Conservation (phyloP, 2,888 invertebrate genomes). For the Drosophila conformis region DNA sequence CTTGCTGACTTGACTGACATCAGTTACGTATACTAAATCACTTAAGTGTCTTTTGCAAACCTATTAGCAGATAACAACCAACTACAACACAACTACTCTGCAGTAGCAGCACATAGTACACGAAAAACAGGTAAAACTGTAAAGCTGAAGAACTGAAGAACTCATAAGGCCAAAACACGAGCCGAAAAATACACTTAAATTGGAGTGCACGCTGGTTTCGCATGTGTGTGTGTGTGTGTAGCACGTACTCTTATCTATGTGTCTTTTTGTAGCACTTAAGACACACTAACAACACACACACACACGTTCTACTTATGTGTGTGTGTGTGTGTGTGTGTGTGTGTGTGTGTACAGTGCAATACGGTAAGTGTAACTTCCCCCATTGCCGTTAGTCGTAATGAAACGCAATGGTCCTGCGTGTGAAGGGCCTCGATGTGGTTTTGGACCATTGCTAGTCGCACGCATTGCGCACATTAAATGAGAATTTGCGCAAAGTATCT, state of each 20-base stretch:
- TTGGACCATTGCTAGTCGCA: slow-evolving; percentile 41
- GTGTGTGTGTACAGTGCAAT: slow-evolving; percentile 20
- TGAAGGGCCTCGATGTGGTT: slow-evolving; percentile 59
- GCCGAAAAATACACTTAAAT: slow-evolving; percentile 71
- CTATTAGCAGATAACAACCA: slow-evolving; percentile 6
- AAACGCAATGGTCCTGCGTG: slow-evolving; percentile 76
- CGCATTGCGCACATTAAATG: slow-evolving; percentile 47
- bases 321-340: neutral
- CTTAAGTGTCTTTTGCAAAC: neutral
- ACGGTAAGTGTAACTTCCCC: slow-evolving; percentile 40
- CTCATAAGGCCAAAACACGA: slow-evolving; percentile 41
- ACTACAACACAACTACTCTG: slow-evolving; percentile 1
- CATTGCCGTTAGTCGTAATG: slow-evolving; percentile 73
- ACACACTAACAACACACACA: slow-evolving; percentile 59
- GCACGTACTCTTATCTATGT: slow-evolving; percentile 80
- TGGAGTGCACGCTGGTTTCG: slow-evolving; percentile 65
- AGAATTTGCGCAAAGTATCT: slow-evolving; percentile 58
- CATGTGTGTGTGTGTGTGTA: slow-evolving; percentile 30
- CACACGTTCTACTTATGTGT: neutral
- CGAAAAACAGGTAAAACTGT: neutral
- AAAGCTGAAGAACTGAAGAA: neutral
- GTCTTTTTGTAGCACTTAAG: slow-evolving; percentile 79
- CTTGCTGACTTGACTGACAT: neutral
- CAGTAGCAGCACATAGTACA: neutral
- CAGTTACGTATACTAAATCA: neutral